Percentiles rank a stretch among this genome's conserved stretches.
Evolutionary conservation across 2,797 vertebrate genomes (phyloP).

Genomic region (Pseudocheirus occidentalis): DNA sequence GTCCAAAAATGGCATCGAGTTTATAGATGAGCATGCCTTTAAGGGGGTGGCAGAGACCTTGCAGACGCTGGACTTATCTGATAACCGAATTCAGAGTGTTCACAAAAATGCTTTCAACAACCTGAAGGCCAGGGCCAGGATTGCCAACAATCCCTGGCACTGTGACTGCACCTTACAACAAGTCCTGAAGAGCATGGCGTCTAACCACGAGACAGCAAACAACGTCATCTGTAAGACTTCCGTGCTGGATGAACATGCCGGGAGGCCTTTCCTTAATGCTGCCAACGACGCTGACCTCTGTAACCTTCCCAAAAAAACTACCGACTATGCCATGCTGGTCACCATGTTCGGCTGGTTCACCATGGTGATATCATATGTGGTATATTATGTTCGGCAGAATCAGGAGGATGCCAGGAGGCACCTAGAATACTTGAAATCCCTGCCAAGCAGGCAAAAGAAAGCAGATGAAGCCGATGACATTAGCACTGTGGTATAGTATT

Average conservation of each 20-base stretch:
- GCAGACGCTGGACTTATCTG: slow-evolving; percentile 96
- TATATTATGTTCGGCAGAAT: slow-evolving; percentile 98
- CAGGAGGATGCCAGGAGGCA: slow-evolving; percentile 98
- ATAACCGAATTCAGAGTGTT: slow-evolving; percentile 97
- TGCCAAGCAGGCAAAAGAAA: slow-evolving; percentile 99
- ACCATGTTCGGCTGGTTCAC: slow-evolving; percentile 99
- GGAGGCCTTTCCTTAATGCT: slow-evolving; percentile 93
- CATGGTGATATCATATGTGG: slow-evolving; percentile 99
- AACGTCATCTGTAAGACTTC: slow-evolving; percentile 96
- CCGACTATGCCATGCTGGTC: slow-evolving; percentile 98
- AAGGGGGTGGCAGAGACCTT: slow-evolving; percentile 94
- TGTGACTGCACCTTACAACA: slow-evolving; percentile 98
- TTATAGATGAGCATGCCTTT: slow-evolving; percentile 95
- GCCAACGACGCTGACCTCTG: slow-evolving; percentile 94
- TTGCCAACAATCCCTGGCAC: slow-evolving; percentile 99
- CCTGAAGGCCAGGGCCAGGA: slow-evolving; percentile 93
- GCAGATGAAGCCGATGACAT: slow-evolving; percentile 96
- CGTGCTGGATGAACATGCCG: slow-evolving; percentile 91
- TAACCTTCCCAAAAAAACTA: slow-evolving; percentile 97
- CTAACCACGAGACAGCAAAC: slow-evolving; percentile 94
- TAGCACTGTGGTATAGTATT: slow-evolving; percentile 95
- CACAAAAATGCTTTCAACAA: slow-evolving; percentile 97
- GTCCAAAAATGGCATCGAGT: slow-evolving; percentile 96
- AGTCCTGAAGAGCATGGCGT: slow-evolving; percentile 95
- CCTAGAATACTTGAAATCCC: slow-evolving; percentile 99